Evolutionary conservation across 2,113 vertebrate genomes (phyloP).

Genomic region (Dolichotis patagonum): DNA sequence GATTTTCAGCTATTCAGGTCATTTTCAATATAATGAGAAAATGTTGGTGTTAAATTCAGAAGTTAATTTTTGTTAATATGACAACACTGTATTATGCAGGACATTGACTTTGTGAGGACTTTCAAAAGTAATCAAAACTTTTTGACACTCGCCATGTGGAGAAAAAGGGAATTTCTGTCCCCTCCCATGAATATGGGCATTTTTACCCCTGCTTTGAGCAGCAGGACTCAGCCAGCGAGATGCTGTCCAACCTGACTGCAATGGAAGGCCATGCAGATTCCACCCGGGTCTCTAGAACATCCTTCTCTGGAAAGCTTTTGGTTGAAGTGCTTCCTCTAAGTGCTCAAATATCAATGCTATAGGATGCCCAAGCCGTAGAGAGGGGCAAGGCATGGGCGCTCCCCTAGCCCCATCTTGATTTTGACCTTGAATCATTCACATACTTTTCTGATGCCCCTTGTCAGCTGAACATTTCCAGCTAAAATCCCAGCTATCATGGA

Average conservation of each 20-base stretch:
- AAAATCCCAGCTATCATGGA: not conserved
- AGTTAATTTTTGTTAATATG: slow-evolving; percentile 6
- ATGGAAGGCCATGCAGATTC: not conserved
- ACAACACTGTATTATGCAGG: not conserved
- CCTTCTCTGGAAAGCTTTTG: not conserved
- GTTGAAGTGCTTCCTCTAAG: not conserved
- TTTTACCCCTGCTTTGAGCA: not conserved
- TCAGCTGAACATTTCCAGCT: not conserved
- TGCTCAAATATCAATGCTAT: not conserved
- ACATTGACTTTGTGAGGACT: not conserved
- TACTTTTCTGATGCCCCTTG: not conserved
- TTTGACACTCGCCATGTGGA: not conserved
- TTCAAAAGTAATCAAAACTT: slow-evolving; percentile 7
- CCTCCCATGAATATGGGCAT: not conserved
- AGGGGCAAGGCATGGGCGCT: too few relatives aligned
- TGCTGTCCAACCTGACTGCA: not conserved
- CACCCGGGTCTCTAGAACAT: not conserved
- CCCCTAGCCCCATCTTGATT: not conserved
- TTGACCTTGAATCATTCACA: not conserved
- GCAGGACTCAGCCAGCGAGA: not conserved
- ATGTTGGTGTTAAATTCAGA: not conserved
- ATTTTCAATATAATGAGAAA: not conserved
- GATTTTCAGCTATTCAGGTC: not conserved
- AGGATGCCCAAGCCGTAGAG: not conserved
- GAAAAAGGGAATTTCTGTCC: not conserved